A percentile compares a stretch with the other conserved stretches of the same genome.
phyloP scores from a whole-genome alignment of 92 coral and sea anemone genomes.

The Montipora capitata region DNA sequence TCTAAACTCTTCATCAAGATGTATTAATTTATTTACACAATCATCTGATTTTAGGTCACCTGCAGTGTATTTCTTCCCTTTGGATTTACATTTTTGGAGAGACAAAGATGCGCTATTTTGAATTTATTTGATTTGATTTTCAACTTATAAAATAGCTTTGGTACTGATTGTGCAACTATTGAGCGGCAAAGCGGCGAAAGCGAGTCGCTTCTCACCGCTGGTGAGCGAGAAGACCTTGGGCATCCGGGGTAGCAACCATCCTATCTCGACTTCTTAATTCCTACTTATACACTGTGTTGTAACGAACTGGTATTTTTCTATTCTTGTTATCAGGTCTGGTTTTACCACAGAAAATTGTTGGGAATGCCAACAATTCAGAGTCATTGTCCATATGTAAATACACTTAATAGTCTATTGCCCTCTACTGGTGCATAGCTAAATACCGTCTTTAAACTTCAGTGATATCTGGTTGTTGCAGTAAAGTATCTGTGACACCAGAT shows the following conservation, averaged over 20 bases:
- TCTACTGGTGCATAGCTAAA: too few relatives aligned
- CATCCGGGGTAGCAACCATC: neutral
- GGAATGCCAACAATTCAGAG: constrained; percentile 27
- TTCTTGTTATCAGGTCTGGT: constrained; percentile 67
- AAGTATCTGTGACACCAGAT: too few relatives aligned
- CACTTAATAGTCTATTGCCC: constrained; percentile 71
- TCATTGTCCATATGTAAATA: constrained; percentile 60
- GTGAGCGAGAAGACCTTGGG: too few relatives aligned
- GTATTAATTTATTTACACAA: constrained; percentile 56
- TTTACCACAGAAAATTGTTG: constrained; percentile 75
- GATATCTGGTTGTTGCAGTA: too few relatives aligned
- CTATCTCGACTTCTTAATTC: constrained; percentile 49
- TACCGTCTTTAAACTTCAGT: too few relatives aligned
- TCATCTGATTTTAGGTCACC: constrained; percentile 75
- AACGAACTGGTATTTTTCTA: constrained; percentile 59
- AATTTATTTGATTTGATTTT: constrained; percentile 82
- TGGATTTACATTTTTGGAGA: constrained; percentile 75
- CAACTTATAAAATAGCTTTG: constrained; percentile 74
- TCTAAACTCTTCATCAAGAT: constrained; percentile 41
- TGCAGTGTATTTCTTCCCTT: constrained; percentile 78
- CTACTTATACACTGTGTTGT: constrained; percentile 46
- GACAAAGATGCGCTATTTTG: constrained; percentile 69
- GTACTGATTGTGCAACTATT: constrained; percentile 73
- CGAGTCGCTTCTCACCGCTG: too few relatives aligned
- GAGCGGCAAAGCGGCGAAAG: too few relatives aligned